Evolutionary conservation across 2,113 vertebrate genomes (phyloP).

Genomic region (Phainopepla nitens): DNA sequence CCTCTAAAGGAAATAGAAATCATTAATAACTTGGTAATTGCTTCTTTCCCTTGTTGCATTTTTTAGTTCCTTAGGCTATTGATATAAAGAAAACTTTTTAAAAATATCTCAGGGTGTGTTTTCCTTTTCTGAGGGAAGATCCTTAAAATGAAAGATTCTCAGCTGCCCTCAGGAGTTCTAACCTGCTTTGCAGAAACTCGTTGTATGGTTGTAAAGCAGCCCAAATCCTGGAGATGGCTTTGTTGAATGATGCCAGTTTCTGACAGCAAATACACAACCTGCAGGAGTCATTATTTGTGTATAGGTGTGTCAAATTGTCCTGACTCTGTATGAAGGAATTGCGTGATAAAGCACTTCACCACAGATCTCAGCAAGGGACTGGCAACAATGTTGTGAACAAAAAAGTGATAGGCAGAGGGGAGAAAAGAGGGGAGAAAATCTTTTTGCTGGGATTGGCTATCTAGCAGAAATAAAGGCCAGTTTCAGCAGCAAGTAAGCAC

Average conservation of each 20-base stretch:
- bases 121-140: background rate
- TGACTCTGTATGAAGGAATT: background rate
- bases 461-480: background rate
- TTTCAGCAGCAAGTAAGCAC: background rate
- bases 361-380: background rate
- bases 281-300: background rate
- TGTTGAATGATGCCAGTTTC: background rate
- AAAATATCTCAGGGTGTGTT: background rate
- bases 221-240: background rate
- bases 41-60: background rate
- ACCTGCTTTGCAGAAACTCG: background rate
- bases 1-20: background rate
- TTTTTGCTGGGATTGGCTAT: background rate
- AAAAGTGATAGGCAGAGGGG: background rate
- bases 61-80: background rate
- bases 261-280: background rate
- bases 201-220: background rate
- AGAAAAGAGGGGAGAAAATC: background rate
- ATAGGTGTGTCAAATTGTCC: background rate
- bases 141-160: background rate
- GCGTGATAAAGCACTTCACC: background rate
- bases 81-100: background rate
- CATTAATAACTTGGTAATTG: background rate
- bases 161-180: background rate
- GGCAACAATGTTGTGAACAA: background rate